Evolutionary conservation across 1,140 invertebrate species (phyloP).

Genomic region (Apis florea): DNA sequence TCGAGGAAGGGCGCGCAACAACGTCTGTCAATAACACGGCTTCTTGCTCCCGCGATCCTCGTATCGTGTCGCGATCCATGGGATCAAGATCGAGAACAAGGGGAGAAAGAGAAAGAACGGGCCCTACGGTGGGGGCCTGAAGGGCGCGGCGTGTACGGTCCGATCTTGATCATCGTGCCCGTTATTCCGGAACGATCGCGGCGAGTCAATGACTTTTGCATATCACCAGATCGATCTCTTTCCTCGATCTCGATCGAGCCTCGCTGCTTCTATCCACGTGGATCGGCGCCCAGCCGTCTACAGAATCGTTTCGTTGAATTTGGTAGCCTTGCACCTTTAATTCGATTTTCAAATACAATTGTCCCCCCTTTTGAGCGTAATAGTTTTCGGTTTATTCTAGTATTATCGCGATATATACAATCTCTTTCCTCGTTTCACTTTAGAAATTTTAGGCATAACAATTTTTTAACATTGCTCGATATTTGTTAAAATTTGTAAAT

Average conservation of each 20-base stretch:
- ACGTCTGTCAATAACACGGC: conserved; percentile 52
- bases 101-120: conserved; percentile 10
- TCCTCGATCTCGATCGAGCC: neutral
- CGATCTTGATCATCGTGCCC: conserved; percentile 49
- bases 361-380: no score
- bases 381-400: no score
- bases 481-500: no score
- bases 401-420: no score
- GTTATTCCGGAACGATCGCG: conserved; percentile 52
- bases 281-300: conserved; percentile 41
- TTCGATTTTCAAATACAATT: no score
- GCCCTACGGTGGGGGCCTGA: neutral
- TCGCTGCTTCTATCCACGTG: conserved; percentile 26
- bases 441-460: no score
- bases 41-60: conserved; percentile 28
- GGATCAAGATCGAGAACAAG: neutral
- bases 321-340: neutral
- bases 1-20: conserved; percentile 4
- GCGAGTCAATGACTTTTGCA: conserved; percentile 59
- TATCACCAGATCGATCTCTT: conserved; percentile 51
- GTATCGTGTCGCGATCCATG: conserved; percentile 45
- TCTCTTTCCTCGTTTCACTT: no score
- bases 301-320: conserved; percentile 15
- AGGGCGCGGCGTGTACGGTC: conserved; percentile 25
- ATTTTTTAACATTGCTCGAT: no score